Base-by-base conservation (phyloP, 2,113 vertebrate species). In the Lichenostomus cassidix region DNA sequence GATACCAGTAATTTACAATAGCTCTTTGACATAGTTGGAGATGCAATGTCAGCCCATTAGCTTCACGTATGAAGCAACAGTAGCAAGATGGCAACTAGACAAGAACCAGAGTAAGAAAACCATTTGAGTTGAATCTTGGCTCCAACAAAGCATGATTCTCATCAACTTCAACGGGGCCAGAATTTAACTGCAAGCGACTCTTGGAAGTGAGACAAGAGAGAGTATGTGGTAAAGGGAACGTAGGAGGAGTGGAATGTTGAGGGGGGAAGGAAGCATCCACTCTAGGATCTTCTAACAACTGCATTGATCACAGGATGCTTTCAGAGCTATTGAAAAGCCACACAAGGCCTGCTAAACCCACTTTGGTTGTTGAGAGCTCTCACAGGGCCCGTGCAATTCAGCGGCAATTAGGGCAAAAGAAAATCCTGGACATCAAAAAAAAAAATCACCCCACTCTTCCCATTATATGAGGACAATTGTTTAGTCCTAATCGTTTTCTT, bases 1-100 rank as follows among this genome's bases (percentile, higher is more conserved):
- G 90, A 97, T 90, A 96, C 88, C 69, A 92, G 92, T 92, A 89
- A 93, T 95, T 96, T 95, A 96, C 88, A 93, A 96, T 35, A 79
- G 95, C 86, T 93, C 90, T 93, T 92, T 89, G 90, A 89, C 95
- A 87, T 19, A 75, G 62, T 71, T 53, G 29, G 80, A 89, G 94
- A 90, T 90, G 92, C 87, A 76, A 10, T 62, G 94, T 93, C 85
- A 96, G 85, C 90, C 65, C 88, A 71, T 92, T 93, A 90, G 76
- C 80, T 87, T 78, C 89, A 67, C 39, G 83, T 49, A 92, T 81
- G 79, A 94, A 93, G 88, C 37, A 58, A 92, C 90, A 90, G 95
- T 84, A 95, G 90, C 86, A 92, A 88, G 95, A 95, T 93, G 94
- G 94, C 95, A 96, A 83, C 83, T 69, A 79, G 90, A 94, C 92